Evolutionary conservation across 1,140 invertebrate species (phyloP), one percentile per base, ranked within the genome.

Genomic region (Magallana angulata): DNA sequence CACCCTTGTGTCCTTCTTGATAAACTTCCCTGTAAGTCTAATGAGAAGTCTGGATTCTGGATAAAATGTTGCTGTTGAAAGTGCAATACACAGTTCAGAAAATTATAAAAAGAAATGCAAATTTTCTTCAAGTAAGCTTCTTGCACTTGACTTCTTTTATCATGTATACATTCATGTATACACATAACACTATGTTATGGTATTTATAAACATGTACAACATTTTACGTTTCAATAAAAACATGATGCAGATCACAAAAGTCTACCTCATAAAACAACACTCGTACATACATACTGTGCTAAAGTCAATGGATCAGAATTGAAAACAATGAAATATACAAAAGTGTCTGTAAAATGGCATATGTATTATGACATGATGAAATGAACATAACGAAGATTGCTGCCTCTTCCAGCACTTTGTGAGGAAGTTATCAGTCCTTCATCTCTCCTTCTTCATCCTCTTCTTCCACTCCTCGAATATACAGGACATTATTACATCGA

Each of bases 401-500:
- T 81, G 57, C 56, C 57, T 81, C n/a, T 59, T 56, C 57, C 36
- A 48, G 36, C 57, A 9, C 18, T 36, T 18, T 14, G 36, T n/a
- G 24, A 30, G 30, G 80, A 14, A 14, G 14, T 87, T 57, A 60
- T 95, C 96, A 99, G 94, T 99, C 98, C 93, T 97, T 98, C 97
- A 98, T 99, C 96, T 99, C 98, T 24, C 98, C 98, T 95, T 98
- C 98, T 95, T 99, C 98, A 94, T 99, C 98, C 93, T 99, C 98
- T 94, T 99, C 99, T 92, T 99, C 98, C 4, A 98, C 97, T 6
- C 98, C 98, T 95, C 98, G 95, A 82, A 99, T 98, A 93, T 99
- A 99, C 87, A 99, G 96, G 4, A 99, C 98, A 96, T 99, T 99
- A 94, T 99, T 99, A 96, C 99, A 99, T 87, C 96, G 58, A 57